A percentile compares a stretch with the other conserved stretches of the same genome.
phyloP scores from a whole-genome alignment of 2,888 invertebrate species.

The Nasonia oneida region DNA sequence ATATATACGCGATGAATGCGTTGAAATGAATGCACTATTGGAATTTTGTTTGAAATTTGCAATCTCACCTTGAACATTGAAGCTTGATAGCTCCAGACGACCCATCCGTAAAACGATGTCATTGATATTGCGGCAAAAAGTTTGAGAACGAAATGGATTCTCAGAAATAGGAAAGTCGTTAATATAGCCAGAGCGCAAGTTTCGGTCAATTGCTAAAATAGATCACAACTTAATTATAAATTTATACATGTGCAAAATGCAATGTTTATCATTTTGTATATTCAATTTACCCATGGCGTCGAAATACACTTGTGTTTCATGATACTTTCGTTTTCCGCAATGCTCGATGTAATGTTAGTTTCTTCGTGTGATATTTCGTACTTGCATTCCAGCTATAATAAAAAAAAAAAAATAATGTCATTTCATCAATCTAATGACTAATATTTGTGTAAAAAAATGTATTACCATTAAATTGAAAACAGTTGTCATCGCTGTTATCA shows the following conservation, averaged over 20 bases:
- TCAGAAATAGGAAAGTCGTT: slow-evolving; percentile 90
- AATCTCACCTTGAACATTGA: slow-evolving; percentile 80
- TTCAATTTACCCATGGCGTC: slow-evolving; percentile 74
- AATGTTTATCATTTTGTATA: slow-evolving; percentile 31
- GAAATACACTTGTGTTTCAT: slow-evolving; percentile 68
- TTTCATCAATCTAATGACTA: background rate
- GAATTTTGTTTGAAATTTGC: background rate
- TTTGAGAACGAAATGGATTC: slow-evolving; percentile 92
- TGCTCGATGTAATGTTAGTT: slow-evolving; percentile 70
- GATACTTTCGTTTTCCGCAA: slow-evolving; percentile 59
- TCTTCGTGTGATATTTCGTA: slow-evolving; percentile 62
- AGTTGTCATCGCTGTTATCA: slow-evolving; percentile 84
- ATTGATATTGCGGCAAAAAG: slow-evolving; percentile 85
- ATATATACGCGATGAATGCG: background rate
- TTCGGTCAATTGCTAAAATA: slow-evolving; percentile 86
- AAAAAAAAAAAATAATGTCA: slow-evolving; percentile 4
- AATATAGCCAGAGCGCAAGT: slow-evolving; percentile 84
- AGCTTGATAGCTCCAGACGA: slow-evolving; percentile 84
- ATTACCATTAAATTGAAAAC: slow-evolving; percentile 82
- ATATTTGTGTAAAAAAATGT: background rate
- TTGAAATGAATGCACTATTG: background rate
- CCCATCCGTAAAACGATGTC: slow-evolving; percentile 84
- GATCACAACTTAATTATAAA: background rate
- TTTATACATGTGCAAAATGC: background rate
- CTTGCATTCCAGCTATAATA: slow-evolving; percentile 74